Evolutionary conservation across 2,888 invertebrate genomes (phyloP).

Genomic region (Melanchra persicariae): DNA sequence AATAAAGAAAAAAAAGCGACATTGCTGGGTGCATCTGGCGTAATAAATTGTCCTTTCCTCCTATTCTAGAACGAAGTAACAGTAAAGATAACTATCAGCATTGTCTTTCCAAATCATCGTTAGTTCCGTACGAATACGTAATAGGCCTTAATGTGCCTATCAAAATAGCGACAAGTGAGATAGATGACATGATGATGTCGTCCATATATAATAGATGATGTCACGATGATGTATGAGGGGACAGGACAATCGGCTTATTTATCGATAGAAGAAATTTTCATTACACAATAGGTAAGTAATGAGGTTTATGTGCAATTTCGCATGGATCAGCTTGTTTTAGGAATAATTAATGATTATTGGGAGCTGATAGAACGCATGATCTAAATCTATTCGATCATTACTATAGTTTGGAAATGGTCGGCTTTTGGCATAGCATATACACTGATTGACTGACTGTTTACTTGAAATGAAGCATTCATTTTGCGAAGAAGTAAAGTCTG

Average conservation of each 20-base stretch:
- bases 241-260: slow-evolving; percentile 55
- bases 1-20: too few relatives aligned
- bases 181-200: slow-evolving; percentile 62
- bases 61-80: slow-evolving; percentile 33
- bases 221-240: slow-evolving; percentile 61
- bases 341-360: not conserved
- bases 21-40: slow-evolving; percentile 7
- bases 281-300: slow-evolving; percentile 50
- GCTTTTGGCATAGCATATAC: not conserved
- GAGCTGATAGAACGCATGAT: slow-evolving; percentile 4
- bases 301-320: slow-evolving; percentile 25
- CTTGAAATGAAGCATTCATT: not conserved
- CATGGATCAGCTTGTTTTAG: slow-evolving; percentile 15
- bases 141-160: slow-evolving; percentile 62
- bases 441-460: not conserved
- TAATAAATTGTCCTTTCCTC: slow-evolving; percentile 27
- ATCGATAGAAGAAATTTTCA: slow-evolving; percentile 54
- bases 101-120: slow-evolving; percentile 64
- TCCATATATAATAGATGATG: slow-evolving; percentile 61
- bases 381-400: slow-evolving; percentile 1
- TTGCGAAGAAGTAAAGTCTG: not conserved
- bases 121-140: slow-evolving; percentile 51
- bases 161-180: slow-evolving; percentile 67
- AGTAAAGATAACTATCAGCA: slow-evolving; percentile 45
- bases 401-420: not conserved